Evolutionary conservation across 2,113 vertebrate species (phyloP).

Genomic region (Pantherophis guttatus): DNA sequence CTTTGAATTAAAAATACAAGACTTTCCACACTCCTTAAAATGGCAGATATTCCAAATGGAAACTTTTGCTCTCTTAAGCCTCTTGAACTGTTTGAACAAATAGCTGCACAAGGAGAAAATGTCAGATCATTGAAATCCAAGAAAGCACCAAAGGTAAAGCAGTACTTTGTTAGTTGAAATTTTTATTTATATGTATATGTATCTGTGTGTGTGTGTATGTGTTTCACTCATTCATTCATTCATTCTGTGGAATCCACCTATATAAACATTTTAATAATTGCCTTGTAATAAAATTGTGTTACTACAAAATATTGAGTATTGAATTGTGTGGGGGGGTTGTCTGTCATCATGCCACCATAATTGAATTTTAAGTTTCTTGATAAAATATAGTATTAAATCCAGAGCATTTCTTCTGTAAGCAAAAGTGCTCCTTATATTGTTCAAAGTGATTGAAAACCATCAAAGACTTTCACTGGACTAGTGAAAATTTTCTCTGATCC

Average conservation of each 20-base stretch:
- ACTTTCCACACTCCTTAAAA: slow-evolving; percentile 45
- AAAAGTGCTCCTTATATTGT: background rate
- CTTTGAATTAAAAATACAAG: slow-evolving; percentile 5
- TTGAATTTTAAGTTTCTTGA: background rate
- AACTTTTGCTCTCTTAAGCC: slow-evolving; percentile 62
- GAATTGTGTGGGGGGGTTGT: background rate
- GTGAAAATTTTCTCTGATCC: background rate
- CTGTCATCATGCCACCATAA: background rate
- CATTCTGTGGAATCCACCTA: background rate
- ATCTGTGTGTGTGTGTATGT: too few relatives aligned
- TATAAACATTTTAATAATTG: background rate
- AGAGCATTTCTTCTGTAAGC: background rate
- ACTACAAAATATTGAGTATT: background rate
- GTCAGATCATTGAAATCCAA: slow-evolving; percentile 81
- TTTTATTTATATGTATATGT: too few relatives aligned
- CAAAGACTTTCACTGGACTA: background rate
- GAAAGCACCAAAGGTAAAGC: slow-evolving; percentile 82
- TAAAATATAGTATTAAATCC: background rate
- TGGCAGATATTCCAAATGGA: slow-evolving; percentile 72
- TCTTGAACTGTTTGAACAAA: slow-evolving; percentile 78
- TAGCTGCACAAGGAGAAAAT: slow-evolving; percentile 80
- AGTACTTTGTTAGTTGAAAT: background rate
- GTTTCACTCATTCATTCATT: too few relatives aligned
- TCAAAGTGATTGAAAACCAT: background rate
- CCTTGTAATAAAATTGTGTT: background rate